Base-by-base conservation (phyloP, 2,888 invertebrate species). In the Flexamia atlantica region DNA sequence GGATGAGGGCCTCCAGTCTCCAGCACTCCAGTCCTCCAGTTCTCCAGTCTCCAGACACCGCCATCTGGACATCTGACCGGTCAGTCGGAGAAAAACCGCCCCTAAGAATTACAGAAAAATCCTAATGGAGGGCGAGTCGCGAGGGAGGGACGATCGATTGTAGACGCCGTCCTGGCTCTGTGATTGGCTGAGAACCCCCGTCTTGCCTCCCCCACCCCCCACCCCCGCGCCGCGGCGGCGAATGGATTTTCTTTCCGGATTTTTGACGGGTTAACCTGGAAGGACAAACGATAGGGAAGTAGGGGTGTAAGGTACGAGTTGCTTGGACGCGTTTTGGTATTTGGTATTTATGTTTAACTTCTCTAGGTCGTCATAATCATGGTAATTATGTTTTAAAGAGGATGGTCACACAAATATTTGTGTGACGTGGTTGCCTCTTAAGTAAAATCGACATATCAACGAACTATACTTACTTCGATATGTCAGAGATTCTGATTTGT, bases 171-270 rank as follows among this genome's bases (percentile, higher is more conserved):
- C 82, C 84, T 84, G 74, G 46, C 28, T 25, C 42, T 36, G 40
- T 40, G 74, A 76, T 76, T 72, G 82, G 76, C 50, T 76, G 84
- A 82, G 84, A 84, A 57, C n/a, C 20, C 81, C 84, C 70, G 70
- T 76, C 32, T 82, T 82, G 42, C 5, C 84, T 20, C 79, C 76
- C 82, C 53, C 81, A 28, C 7, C 84, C 40, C 50, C n/a, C 17
- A 12, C 83, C 53, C 42, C 14, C 36, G 4, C 79, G 40, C 53
- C 36, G 79, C 64, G 36, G 30, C 84, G 64, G 46, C 53, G 68
- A 76, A 84, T 82, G 50, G 82, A 72, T 82, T 74, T 84, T 84
- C 84, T 84, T 84, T 83, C 74, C 82, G 82, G 84, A 84, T 84
- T 84, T 84, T 84, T 84, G 68, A 68, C 42, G 25, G 82, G 82